Base-by-base conservation (phyloP, 2,888 invertebrate genomes). In the Clanis bilineata region DNA sequence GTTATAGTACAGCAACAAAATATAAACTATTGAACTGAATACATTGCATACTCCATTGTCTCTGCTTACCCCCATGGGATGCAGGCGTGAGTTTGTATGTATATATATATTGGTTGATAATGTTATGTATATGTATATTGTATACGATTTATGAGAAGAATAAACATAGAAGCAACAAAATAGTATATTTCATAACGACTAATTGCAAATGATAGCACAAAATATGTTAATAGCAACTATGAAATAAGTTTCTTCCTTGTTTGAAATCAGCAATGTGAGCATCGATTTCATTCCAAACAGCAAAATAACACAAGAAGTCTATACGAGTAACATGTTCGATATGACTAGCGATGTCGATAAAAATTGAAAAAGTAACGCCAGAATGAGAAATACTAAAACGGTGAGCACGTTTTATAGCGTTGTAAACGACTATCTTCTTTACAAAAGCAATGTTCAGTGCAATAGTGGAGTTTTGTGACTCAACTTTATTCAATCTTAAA, bases 381-480 rank as follows among this genome's bases (percentile, higher is more conserved):
- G 51, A 51, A 51, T 51, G 51, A 51, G 51, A 51, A 51, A 51
- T 51, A 47, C 47, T 47, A 51, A 51, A 51, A 51, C 51, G 51
- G 51, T 51, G 51, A 51, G 18, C 51, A 32, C 51, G 51, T 51
- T 51, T 51, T 51, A 51, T 51, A 28, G 28, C 32, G 32, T 32
- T 28, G 32, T 51, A 51, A 51, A 51, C 51, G 51, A 51, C 51
- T 51, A 51, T 51, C 51, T 51, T 51, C 51, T 51, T 51, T 51
- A 51, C 51, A 32, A 51, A 51, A 51, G 51, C 51, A 51, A 51
- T 51, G 51, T 51, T 51, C 28, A 28, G 51, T 51, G 51, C 51
- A 51, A 10, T 51, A 32, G 28, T 32, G 51, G 32, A 51, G 51
- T 51, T 51, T 51, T 51, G 51, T 51, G 32, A 51, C 51, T 51